phyloP scores from a whole-genome alignment of 1,140 invertebrate genomes.

The Whitmania pigra region DNA sequence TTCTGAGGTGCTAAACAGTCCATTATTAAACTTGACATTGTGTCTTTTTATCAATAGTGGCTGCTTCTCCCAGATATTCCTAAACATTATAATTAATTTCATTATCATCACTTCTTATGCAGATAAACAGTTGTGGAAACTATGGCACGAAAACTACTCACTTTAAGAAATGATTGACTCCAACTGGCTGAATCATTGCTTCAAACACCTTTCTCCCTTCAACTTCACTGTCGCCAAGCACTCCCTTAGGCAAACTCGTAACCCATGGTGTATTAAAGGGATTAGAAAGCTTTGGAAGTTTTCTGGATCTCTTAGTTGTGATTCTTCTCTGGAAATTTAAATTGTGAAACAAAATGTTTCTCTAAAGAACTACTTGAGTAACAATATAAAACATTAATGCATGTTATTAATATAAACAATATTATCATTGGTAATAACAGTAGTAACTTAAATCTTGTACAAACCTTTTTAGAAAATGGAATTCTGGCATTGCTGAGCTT shows the following conservation, averaged over 20 bases:
- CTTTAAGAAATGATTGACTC: constrained; percentile 53
- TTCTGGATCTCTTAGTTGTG: neutral
- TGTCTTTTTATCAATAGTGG: constrained; percentile 60
- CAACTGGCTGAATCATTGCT: constrained; percentile 58
- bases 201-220: constrained; percentile 52
- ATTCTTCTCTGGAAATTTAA: neutral
- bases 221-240: constrained; percentile 30
- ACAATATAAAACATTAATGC: no score
- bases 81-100: constrained; percentile 26
- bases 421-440: no score
- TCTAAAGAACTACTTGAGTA: no score
- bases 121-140: no score
- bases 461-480: constrained; percentile 10
- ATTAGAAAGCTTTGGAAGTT: neutral
- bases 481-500: neutral
- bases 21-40: constrained; percentile 54
- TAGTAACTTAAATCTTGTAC: neutral
- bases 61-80: constrained; percentile 61
- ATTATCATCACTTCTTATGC: no score
- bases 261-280: neutral
- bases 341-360: no score
- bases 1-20: constrained; percentile 59
- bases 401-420: no score
- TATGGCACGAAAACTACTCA: constrained; percentile 28
- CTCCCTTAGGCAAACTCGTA: constrained; percentile 27